These are phyloP conservation scores for Agrilus planipennis DNA, from an alignment of 1,140 invertebrate species.

Conservation along the genomic window DNA sequence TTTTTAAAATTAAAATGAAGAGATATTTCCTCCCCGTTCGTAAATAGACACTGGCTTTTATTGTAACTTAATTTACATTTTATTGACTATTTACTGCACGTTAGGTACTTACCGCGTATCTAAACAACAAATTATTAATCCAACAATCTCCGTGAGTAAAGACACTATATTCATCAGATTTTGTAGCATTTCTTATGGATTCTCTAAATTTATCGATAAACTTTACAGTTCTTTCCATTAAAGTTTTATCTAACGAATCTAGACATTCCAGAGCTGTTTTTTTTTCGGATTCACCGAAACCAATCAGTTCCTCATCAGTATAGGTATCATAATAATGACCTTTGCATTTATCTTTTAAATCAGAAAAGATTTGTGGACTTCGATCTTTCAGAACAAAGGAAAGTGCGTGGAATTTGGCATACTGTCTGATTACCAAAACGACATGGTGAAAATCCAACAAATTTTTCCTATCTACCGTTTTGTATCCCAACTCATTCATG, in stretches of 20 bases:
- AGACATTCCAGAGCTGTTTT: constrained; percentile 1
- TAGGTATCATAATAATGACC: background rate
- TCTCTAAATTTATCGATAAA: background rate
- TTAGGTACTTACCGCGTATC: constrained; percentile 27
- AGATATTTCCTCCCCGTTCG: too few species aligned
- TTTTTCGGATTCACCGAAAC: background rate
- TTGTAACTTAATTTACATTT: too few species aligned
- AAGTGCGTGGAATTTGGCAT: constrained; percentile 42
- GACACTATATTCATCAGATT: constrained; percentile 26
- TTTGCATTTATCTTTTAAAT: constrained; percentile 1
- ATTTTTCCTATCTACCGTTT: constrained; percentile 35
- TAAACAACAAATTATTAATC: constrained; percentile 43
- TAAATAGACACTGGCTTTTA: too few species aligned
- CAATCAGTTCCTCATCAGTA: background rate
- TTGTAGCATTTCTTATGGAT: background rate
- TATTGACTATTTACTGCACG: too few species aligned
- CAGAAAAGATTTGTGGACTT: constrained; percentile 25
- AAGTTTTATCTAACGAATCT: constrained; percentile 6
- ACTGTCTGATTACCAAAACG: constrained; percentile 34
- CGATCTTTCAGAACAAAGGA: constrained; percentile 37
- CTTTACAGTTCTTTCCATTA: background rate
- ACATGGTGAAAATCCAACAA: constrained; percentile 35
- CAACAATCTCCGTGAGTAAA: constrained; percentile 45
- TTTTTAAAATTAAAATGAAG: background rate
- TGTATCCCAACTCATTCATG: constrained; percentile 33